These are phyloP conservation scores for Ceyx melanurus DNA, from an alignment of 2,113 vertebrate species.

Conservation along the genomic window DNA sequence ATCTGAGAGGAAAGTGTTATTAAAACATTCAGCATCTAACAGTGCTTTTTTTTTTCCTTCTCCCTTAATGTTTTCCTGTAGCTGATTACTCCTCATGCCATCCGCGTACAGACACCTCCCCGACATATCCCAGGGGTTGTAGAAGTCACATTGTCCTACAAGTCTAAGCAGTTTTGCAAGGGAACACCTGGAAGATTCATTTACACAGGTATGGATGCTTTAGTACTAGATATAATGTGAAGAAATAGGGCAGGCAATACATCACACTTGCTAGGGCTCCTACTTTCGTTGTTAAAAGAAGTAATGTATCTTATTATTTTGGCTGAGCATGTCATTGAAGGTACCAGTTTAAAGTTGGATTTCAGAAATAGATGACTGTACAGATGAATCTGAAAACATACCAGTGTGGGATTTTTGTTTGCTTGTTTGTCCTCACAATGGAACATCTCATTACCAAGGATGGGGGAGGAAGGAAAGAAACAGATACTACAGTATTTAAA, in stretches of 20 bases:
- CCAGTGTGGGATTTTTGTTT: neutral
- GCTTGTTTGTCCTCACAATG: neutral
- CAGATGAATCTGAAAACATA: neutral
- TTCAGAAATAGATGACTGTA: neutral
- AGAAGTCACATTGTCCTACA: constrained; percentile 99
- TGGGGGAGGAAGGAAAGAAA: neutral
- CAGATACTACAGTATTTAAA: neutral
- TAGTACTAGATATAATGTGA: neutral
- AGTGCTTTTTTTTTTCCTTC: constrained; percentile 14
- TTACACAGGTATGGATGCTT: constrained; percentile 89
- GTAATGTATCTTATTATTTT: neutral
- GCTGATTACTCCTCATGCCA: constrained; percentile 98
- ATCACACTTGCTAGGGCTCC: neutral
- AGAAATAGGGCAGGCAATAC: neutral
- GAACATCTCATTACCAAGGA: neutral
- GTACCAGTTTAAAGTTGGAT: neutral
- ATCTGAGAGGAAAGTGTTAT: constrained; percentile 59
- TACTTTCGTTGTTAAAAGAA: neutral
- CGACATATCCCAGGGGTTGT: constrained; percentile 98
- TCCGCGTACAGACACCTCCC: constrained; percentile 96
- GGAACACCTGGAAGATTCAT: constrained; percentile 99
- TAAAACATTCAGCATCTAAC: constrained; percentile 54
- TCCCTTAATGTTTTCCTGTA: constrained; percentile 70
- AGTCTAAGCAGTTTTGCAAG: constrained; percentile 99
- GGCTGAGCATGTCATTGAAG: neutral